These are phyloP conservation scores for Achroia grisella DNA, from an alignment of 1,140 invertebrate species.

Conservation along the genomic window DNA sequence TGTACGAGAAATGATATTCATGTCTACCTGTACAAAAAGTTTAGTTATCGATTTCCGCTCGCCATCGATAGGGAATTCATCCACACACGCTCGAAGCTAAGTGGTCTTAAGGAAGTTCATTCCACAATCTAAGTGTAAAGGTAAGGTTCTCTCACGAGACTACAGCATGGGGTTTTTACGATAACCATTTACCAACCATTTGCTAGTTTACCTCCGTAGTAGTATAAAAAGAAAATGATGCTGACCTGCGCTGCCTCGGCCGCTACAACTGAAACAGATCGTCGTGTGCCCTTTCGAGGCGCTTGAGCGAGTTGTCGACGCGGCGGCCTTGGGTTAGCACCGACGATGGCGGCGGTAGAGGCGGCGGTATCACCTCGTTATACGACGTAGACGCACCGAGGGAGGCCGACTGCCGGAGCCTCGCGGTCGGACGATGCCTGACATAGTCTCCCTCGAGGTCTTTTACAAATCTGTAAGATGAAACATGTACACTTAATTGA, in stretches of 20 bases:
- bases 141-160: too few species aligned
- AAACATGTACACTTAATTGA: conserved; percentile 1
- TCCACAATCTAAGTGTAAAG: too few species aligned
- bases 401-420: conserved; percentile 74
- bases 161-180: too few species aligned
- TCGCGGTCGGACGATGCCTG: conserved; percentile 69
- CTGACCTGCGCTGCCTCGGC: conserved; percentile 61
- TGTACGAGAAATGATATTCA: too few species aligned
- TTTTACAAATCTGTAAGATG: conserved; percentile 71
- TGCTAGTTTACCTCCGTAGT: too few species aligned
- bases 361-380: conserved; percentile 59
- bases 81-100: too few species aligned
- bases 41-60: too few species aligned
- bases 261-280: conserved; percentile 94
- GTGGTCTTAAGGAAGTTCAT: too few species aligned
- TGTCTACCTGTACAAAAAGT: too few species aligned
- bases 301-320: conserved; percentile 84
- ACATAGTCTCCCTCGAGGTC: conserved; percentile 73
- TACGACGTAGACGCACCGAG: conserved; percentile 62
- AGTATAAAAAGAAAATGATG: too few species aligned
- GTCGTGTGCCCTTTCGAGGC: conserved; percentile 88
- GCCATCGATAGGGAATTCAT: too few species aligned
- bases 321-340: conserved; percentile 85
- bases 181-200: too few species aligned
- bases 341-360: conserved; percentile 75